These are phyloP conservation scores for Arvicanthis niloticus DNA, from an alignment of 2,113 vertebrate species.

Conservation along the genomic window DNA sequence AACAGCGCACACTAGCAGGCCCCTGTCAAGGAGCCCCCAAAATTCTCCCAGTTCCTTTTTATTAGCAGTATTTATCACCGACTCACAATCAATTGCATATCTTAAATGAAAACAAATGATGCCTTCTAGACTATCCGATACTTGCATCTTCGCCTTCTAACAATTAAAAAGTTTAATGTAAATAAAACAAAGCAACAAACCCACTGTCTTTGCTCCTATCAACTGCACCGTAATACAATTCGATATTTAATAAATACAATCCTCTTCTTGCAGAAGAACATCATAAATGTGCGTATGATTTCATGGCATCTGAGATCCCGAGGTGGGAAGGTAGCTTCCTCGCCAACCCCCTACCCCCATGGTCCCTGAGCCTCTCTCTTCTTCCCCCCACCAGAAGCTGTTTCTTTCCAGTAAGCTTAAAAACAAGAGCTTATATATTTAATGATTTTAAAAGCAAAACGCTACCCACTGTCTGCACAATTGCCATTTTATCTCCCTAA, in stretches of 20 bases:
- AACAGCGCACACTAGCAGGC: constrained; percentile 77
- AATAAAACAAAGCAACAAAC: constrained; percentile 53
- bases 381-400: constrained; percentile 50
- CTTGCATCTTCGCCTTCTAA: constrained; percentile 84
- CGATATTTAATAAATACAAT: constrained; percentile 88
- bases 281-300: constrained; percentile 86
- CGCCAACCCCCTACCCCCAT: constrained; percentile 67
- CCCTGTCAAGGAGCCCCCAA: constrained; percentile 80
- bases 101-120: constrained; percentile 90
- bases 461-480: constrained; percentile 77
- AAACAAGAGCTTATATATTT: constrained; percentile 83
- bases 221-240: constrained; percentile 87
- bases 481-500: constrained; percentile 81
- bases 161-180: constrained; percentile 78
- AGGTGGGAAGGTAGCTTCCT: constrained; percentile 75
- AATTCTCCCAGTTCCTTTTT: constrained; percentile 83
- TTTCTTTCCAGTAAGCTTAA: constrained; percentile 81
- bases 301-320: constrained; percentile 81
- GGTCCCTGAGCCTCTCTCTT: constrained; percentile 1
- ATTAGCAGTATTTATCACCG: constrained; percentile 88
- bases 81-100: constrained; percentile 87
- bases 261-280: constrained; percentile 82
- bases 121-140: constrained; percentile 85
- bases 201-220: constrained; percentile 84
- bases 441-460: constrained; percentile 83